phyloP scores from a whole-genome alignment of 1,140 invertebrate genomes.

The Metopolophium dirhodum region DNA sequence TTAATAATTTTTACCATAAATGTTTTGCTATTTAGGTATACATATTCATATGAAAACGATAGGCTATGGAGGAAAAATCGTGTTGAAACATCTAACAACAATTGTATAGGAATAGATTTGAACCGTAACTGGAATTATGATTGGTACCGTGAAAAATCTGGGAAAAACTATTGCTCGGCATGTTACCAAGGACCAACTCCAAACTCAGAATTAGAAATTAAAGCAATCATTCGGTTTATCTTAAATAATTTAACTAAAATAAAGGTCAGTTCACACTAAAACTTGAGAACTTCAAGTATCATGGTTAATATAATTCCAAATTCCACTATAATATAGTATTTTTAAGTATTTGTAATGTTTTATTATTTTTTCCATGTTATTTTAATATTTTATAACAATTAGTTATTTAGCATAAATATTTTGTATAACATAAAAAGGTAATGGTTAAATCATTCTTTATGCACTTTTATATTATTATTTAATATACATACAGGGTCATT shows the following conservation, averaged over 20 bases:
- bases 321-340: too few relatives aligned
- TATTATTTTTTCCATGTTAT: too few relatives aligned
- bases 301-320: not conserved
- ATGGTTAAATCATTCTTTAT: too few relatives aligned
- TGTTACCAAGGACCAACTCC: conserved; percentile 19
- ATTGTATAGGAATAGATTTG: conserved; percentile 68
- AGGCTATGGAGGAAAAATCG: conserved; percentile 78
- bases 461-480: not conserved
- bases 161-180: conserved; percentile 22
- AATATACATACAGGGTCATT: not conserved
- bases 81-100: not conserved
- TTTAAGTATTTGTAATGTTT: too few relatives aligned
- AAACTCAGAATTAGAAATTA: conserved; percentile 41
- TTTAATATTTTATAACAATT: too few relatives aligned
- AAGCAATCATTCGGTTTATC: conserved; percentile 6
- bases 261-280: conserved; percentile 17
- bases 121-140: conserved; percentile 76
- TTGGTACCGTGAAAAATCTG: conserved; percentile 64
- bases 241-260: not conserved
- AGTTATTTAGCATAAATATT: too few relatives aligned
- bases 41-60: conserved; percentile 69
- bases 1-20: not conserved
- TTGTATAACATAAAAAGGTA: not conserved
- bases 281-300: not conserved
- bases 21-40: conserved; percentile 67